Evolutionary conservation across 2,797 vertebrate species (phyloP).

Genomic region (Danio aesculapii): DNA sequence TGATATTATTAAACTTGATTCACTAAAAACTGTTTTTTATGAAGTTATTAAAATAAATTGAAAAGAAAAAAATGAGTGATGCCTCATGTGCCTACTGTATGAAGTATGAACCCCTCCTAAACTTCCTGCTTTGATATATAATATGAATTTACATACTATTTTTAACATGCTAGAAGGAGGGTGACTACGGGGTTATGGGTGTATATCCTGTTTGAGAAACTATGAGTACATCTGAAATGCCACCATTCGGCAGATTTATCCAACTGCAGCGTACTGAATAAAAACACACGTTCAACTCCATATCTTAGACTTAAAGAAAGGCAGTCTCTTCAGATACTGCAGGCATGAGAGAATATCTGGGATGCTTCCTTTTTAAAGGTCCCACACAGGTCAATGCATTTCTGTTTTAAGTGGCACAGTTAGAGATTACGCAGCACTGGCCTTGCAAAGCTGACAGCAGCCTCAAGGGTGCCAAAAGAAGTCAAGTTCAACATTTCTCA

Average conservation of each 20-base stretch:
- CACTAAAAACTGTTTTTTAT: too few species aligned
- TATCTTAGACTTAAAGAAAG: slow-evolving; percentile 13
- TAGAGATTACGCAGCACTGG: slow-evolving; percentile 14
- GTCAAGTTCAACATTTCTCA: not conserved
- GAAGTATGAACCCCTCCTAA: not conserved
- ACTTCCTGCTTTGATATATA: slow-evolving; percentile 32
- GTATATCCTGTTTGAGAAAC: slow-evolving; percentile 3
- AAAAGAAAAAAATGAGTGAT: not conserved
- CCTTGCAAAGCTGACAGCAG: slow-evolving; percentile 1
- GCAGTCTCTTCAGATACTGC: slow-evolving; percentile 9
- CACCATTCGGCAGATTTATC: slow-evolving; percentile 32
- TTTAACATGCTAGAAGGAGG: slow-evolving; percentile 24
- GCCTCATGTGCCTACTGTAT: not conserved
- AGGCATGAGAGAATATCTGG: not conserved
- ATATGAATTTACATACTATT: slow-evolving; percentile 24
- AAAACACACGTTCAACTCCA: slow-evolving; percentile 22
- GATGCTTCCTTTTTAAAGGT: slow-evolving; percentile 24
- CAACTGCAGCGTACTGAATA: slow-evolving; percentile 12
- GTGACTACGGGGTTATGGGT: slow-evolving; percentile 12
- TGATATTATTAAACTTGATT: too few species aligned
- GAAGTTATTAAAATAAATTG: too few species aligned
- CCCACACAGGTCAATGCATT: not conserved
- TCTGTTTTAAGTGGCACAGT: slow-evolving; percentile 30
- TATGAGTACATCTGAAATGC: slow-evolving; percentile 13
- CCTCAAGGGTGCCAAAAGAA: not conserved